Evolutionary conservation across 1,140 invertebrate genomes (phyloP).

Genomic region (Bathynomus jamesi): DNA sequence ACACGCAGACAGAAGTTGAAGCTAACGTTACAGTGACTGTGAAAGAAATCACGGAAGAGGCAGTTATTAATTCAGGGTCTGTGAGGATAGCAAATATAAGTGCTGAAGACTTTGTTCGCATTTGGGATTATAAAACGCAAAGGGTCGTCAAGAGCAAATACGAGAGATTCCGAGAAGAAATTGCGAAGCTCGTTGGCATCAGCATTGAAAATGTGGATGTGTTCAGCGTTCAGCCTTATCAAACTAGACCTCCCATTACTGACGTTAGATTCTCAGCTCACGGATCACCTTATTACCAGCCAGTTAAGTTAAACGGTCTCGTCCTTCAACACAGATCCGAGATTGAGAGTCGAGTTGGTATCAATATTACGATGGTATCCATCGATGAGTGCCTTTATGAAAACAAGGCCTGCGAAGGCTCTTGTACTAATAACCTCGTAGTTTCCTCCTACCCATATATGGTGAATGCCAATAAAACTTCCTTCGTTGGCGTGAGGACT

Average conservation of each 20-base stretch:
- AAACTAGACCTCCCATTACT: slow-evolving; percentile 76
- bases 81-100: slow-evolving; percentile 86
- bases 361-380: slow-evolving; percentile 94
- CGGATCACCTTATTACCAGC: slow-evolving; percentile 91
- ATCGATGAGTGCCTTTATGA: slow-evolving; percentile 95
- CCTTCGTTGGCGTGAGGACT: slow-evolving; percentile 83
- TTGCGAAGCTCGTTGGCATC: slow-evolving; percentile 65
- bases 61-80: slow-evolving; percentile 89
- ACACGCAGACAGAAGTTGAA: slow-evolving; percentile 59
- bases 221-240: slow-evolving; percentile 82
- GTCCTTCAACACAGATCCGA: slow-evolving; percentile 69
- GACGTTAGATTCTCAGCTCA: slow-evolving; percentile 91
- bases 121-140: slow-evolving; percentile 84
- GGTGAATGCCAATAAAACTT: slow-evolving; percentile 93
- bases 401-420: slow-evolving; percentile 89
- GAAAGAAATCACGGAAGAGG: slow-evolving; percentile 88
- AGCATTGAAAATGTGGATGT: slow-evolving; percentile 86
- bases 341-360: slow-evolving; percentile 86
- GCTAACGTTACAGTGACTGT: slow-evolving; percentile 89
- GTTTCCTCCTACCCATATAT: slow-evolving; percentile 83
- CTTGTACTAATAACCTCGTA: slow-evolving; percentile 84
- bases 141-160: slow-evolving; percentile 74
- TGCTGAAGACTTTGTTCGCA: slow-evolving; percentile 90
- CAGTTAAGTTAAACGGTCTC: slow-evolving; percentile 85
- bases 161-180: slow-evolving; percentile 76